Percentiles rank a stretch among this genome's conserved stretches.
Evolutionary conservation across 1,140 invertebrate species (phyloP).

Genomic region (Drosophila parvula): DNA sequence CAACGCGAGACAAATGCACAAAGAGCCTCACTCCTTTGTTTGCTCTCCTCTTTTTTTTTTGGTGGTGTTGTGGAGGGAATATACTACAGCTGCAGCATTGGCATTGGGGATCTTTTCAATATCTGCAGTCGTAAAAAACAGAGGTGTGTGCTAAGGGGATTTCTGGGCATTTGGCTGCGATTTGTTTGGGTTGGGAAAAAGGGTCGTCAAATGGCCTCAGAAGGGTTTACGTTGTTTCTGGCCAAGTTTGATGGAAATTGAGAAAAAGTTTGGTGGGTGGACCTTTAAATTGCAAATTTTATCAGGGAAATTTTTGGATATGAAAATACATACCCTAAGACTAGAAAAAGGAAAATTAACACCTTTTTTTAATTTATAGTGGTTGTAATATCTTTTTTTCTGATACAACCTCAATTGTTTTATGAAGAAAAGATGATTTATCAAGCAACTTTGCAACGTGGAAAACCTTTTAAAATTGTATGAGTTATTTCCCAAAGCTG

Average conservation of each 20-base stretch:
- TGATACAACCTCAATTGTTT: background rate
- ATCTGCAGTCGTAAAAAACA: conserved; percentile 27
- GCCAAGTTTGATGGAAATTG: conserved; percentile 13
- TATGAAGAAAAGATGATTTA: background rate
- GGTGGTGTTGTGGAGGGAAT: background rate
- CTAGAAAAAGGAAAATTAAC: background rate
- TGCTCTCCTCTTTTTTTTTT: conserved; percentile 3
- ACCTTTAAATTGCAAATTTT: background rate
- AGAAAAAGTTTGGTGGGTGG: background rate
- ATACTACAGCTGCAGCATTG: conserved; percentile 34
- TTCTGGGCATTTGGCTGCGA: conserved; percentile 31
- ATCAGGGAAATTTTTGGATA: background rate
- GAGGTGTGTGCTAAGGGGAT: conserved; percentile 25
- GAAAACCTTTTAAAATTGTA: background rate
- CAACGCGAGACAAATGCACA: conserved; percentile 78
- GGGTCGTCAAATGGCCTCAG: conserved; percentile 25
- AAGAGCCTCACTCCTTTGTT: conserved; percentile 61
- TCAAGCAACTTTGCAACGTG: background rate
- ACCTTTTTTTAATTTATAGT: no score
- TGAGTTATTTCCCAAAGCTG: background rate
- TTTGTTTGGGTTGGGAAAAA: conserved; percentile 7
- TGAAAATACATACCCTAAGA: fast-evolving
- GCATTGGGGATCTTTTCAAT: conserved; percentile 35
- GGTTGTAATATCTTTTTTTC: no score
- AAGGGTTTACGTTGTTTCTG: conserved; percentile 20